phyloP scores from a whole-genome alignment of 2,113 vertebrate genomes.

The Zonotrichia leucophrys region DNA sequence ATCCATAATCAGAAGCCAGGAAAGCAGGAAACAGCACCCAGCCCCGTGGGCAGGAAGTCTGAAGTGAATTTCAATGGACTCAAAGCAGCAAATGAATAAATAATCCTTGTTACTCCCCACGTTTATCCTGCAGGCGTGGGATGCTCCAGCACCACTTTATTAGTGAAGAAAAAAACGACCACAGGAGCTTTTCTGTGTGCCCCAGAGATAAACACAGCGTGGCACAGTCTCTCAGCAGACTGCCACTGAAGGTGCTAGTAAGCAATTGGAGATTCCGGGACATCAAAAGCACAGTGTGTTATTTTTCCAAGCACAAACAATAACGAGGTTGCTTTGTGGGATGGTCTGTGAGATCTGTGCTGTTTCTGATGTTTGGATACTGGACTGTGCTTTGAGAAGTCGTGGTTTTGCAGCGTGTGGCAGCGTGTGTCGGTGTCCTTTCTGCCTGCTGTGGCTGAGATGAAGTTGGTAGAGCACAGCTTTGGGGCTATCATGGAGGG shows the following conservation, averaged over 20 bases:
- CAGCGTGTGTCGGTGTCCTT: fast-evolving
- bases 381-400: neutral
- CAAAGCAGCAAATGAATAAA: slow-evolving; percentile 24
- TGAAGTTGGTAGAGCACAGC: neutral
- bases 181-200: neutral
- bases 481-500: neutral
- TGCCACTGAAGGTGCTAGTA: neutral
- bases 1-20: neutral
- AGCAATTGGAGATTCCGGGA: neutral
- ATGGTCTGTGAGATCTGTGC: neutral
- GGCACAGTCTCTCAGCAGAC: neutral
- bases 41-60: neutral
- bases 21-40: neutral
- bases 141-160: neutral
- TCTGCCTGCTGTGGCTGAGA: neutral
- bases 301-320: neutral
- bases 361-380: neutral
- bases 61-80: neutral
- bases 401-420: neutral
- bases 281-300: neutral
- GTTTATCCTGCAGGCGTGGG: neutral
- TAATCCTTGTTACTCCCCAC: neutral
- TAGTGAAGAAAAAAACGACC: neutral
- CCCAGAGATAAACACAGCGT: neutral
- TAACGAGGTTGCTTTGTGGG: neutral